A percentile compares a stretch with the other conserved stretches of the same genome.
phyloP scores from a whole-genome alignment of 2,113 vertebrate species.

The Anarrhichthys ocellatus region DNA sequence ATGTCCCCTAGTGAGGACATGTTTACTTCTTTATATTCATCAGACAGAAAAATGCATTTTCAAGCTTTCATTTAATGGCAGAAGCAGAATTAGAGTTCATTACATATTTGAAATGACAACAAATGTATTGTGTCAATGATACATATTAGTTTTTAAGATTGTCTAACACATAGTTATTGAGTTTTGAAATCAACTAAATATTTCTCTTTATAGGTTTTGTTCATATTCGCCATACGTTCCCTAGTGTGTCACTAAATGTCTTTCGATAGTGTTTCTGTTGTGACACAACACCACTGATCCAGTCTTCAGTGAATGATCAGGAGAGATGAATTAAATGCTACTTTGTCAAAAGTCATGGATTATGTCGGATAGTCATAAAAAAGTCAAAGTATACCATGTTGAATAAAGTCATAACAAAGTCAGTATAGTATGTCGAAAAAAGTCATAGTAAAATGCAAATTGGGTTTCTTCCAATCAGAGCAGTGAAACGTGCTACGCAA shows the following conservation, averaged over 20 bases:
- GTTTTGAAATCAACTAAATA: background rate
- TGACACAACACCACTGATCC: background rate
- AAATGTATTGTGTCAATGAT: background rate
- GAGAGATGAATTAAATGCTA: background rate
- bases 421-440: too few relatives aligned
- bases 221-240: background rate
- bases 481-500: too few relatives aligned
- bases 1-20: constrained; percentile 59
- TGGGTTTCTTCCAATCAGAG: too few relatives aligned
- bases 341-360: too few relatives aligned
- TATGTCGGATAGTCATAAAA: too few relatives aligned
- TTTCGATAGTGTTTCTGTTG: background rate
- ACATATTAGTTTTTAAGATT: too few relatives aligned
- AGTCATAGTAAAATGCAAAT: too few relatives aligned
- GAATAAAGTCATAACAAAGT: too few relatives aligned
- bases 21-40: background rate
- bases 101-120: background rate
- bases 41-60: background rate
- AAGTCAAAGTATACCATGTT: too few relatives aligned
- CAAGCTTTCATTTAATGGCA: background rate
- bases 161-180: background rate
- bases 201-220: background rate
- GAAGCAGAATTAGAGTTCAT: background rate
- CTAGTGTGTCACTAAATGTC: background rate
- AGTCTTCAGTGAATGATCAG: background rate